phyloP scores from a whole-genome alignment of 2,888 invertebrate genomes.

The Euphydryas editha region DNA sequence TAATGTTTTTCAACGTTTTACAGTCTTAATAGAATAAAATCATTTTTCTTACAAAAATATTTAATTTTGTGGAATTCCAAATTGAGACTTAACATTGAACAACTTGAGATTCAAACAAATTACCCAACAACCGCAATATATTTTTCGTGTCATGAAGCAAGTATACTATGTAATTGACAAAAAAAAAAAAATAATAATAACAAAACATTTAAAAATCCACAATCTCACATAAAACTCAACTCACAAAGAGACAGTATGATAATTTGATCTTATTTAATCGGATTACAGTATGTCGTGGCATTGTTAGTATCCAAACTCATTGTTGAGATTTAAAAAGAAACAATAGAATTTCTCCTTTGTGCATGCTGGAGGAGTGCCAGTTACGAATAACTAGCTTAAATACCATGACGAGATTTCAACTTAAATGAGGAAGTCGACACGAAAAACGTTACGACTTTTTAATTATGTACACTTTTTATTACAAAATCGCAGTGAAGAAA shows the following conservation, averaged over 20 bases:
- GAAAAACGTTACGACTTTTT: slow-evolving; percentile 34
- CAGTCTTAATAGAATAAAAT: no score
- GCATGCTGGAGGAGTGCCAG: slow-evolving; percentile 54
- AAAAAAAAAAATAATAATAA: no score
- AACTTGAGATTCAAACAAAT: no score
- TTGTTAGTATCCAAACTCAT: slow-evolving; percentile 20
- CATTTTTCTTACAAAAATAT: no score
- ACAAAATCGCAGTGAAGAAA: no score
- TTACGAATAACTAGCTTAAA: slow-evolving; percentile 58
- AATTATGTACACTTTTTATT: slow-evolving; percentile 29
- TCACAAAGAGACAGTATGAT: slow-evolving; percentile 22
- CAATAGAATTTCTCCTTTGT: slow-evolving; percentile 36
- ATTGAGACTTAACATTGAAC: no score
- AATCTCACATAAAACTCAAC: slow-evolving; percentile 5
- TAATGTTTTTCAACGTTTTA: no score
- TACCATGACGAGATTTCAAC: slow-evolving; percentile 54
- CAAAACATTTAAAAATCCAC: neutral
- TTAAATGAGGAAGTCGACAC: slow-evolving; percentile 41
- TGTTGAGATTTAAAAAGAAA: slow-evolving; percentile 29
- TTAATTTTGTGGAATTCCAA: no score
- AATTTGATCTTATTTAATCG: slow-evolving; percentile 28
- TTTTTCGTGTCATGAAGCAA: no score
- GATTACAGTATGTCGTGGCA: slow-evolving; percentile 23
- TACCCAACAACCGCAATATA: no score
- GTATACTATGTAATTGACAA: no score